These are phyloP conservation scores for Cydia fagiglandana DNA, from an alignment of 1,140 invertebrate genomes.

Conservation along the genomic window DNA sequence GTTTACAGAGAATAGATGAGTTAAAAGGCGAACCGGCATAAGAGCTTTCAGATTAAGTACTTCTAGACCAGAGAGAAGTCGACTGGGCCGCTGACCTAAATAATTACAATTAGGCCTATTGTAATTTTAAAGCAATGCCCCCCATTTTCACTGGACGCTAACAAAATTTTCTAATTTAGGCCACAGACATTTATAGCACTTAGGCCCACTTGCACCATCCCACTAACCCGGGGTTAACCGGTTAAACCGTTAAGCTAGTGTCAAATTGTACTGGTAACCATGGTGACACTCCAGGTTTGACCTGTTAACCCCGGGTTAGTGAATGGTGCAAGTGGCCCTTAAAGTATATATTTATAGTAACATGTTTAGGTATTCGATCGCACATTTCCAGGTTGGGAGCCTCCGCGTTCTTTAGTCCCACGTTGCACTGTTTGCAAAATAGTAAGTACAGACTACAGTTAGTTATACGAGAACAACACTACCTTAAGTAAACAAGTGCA, in stretches of 20 bases:
- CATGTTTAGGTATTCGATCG: background rate
- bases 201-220: no score
- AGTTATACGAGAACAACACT: constrained; percentile 23
- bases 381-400: constrained; percentile 3
- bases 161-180: background rate
- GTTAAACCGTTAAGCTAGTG: no score
- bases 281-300: no score
- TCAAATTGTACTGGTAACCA: no score
- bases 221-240: no score
- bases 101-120: background rate
- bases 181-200: background rate
- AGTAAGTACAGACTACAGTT: constrained; percentile 24
- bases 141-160: background rate
- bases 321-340: no score
- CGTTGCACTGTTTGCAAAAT: constrained; percentile 29
- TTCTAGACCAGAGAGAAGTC: background rate
- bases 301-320: no score
- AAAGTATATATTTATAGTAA: no score
- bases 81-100: background rate
- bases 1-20: background rate
- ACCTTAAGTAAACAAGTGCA: constrained; percentile 31
- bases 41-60: background rate
- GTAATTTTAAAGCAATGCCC: background rate
- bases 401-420: constrained; percentile 11
- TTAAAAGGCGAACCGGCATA: background rate